phyloP scores from a whole-genome alignment of 2,113 vertebrate genomes.

The Columbina picui region DNA sequence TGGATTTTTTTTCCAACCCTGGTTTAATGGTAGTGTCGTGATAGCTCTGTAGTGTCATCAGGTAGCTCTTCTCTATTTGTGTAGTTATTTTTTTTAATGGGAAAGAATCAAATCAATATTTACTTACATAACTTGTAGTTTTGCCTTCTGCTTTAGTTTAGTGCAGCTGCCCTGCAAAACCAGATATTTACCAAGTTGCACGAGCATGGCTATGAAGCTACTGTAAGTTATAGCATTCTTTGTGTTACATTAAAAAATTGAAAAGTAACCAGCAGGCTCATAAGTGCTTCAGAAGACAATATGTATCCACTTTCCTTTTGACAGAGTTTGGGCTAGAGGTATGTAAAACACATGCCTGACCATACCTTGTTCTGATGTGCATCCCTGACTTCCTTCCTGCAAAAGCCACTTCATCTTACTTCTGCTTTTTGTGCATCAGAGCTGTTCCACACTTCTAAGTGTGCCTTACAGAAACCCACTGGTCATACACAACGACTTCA shows the following conservation, averaged over 20 bases:
- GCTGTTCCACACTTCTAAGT: fast-evolving
- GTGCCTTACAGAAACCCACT: background rate
- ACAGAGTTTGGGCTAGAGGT: background rate
- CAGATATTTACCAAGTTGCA: background rate
- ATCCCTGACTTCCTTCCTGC: background rate
- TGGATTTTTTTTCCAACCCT: background rate
- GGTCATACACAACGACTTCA: fast-evolving
- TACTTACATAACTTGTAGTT: background rate
- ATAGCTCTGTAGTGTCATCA: background rate
- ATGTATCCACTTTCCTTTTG: background rate
- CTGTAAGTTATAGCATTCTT: background rate
- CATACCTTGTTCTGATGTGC: background rate
- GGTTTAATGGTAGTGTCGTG: background rate
- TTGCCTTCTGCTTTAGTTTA: background rate
- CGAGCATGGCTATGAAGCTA: background rate
- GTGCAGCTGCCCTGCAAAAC: background rate
- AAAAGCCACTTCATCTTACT: background rate
- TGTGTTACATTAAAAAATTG: background rate
- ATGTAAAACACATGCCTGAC: fast-evolving
- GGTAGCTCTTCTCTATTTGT: background rate
- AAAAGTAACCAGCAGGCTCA: background rate
- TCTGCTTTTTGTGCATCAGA: background rate
- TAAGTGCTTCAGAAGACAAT: background rate
- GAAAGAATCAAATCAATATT: background rate
- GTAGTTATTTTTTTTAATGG: background rate